Percentiles rank a stretch among this genome's conserved stretches.
Conservation (phyloP, 1,140 invertebrate genomes). For the Drosophila nasuta region DNA sequence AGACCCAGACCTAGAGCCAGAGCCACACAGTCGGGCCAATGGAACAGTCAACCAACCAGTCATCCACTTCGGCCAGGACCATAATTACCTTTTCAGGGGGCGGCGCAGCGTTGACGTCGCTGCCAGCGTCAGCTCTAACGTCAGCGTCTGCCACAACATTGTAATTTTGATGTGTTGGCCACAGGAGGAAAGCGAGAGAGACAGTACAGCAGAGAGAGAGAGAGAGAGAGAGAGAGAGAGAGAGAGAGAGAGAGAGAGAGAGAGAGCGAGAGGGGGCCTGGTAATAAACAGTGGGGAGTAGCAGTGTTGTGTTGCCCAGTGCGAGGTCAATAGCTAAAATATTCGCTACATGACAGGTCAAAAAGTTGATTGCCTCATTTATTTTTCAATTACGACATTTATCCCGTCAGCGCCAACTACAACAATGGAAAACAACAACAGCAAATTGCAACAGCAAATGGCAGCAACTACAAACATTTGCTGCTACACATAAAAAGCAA, state of each 20-base stretch:
- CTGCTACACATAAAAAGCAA: conserved; percentile 59
- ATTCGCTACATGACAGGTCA: conserved; percentile 78
- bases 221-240: too few species aligned
- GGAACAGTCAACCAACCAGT: conserved; percentile 34
- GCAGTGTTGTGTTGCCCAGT: conserved; percentile 23
- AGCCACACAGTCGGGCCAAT: conserved; percentile 14
- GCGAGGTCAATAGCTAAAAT: conserved; percentile 77
- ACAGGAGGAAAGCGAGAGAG: neutral
- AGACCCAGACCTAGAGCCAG: neutral
- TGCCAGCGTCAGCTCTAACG: conserved; percentile 23
- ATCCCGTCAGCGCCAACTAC: conserved; percentile 51
- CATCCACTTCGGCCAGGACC: conserved; percentile 34
- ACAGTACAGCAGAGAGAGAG: neutral
- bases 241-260: neutral
- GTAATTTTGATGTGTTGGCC: conserved; percentile 71
- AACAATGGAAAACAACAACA: conserved; percentile 24
- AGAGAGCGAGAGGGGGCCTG: neutral
- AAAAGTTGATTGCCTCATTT: conserved; percentile 82
- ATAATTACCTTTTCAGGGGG: conserved; percentile 74
- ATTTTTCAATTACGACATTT: conserved; percentile 83
- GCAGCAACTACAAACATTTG: conserved; percentile 19
- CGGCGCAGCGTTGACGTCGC: conserved; percentile 11
- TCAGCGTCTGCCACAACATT: conserved; percentile 71
- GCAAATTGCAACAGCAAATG: neutral
- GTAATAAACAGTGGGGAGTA: conserved; percentile 19